Base-by-base conservation (phyloP, 2,888 invertebrate genomes). In the Epicampocera succincta region DNA sequence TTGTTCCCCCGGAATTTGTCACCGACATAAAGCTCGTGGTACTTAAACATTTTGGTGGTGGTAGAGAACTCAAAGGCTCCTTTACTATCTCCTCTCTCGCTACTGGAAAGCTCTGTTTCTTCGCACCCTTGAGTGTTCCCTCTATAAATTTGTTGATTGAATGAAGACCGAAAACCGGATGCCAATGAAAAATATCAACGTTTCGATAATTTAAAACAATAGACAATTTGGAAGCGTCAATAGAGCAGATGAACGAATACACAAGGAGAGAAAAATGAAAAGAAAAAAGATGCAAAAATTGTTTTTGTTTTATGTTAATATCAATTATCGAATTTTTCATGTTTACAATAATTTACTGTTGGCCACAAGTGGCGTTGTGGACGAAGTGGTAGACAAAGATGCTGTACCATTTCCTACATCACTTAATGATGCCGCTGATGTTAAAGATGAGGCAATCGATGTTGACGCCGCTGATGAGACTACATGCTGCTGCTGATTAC, bases 271-370 rank as follows among this genome's bases (percentile, higher is more conserved):
- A 63, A 61, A 80, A 75, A 75, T 69, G 69, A 71, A 69, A 75
- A 75, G 69, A 88, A 85, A 86, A 85, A 86, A 90, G 89, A 89
- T 90, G 90, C 90, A 90, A 87, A 82, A 90, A 90, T 91, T 90
- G 90, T 91, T 91, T 91, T 90, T 90, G 90, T 90, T 90, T 89
- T 89, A 90, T 90, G 90, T 91, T 90, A 90, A 90, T 90, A 91
- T 89, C 90, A 89, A 89, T 89, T 89, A 90, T 90, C 90, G 88
- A 88, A 90, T 90, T 89, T 85, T 87, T 87, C 87, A 88, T 90
- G 89, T 90, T 91, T 91, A 91, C 90, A 91, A 91, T 91, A 91
- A 90, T 90, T 91, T 91, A 91, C 91, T 91, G 91, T 91, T 91
- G 90, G 90, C 91, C 90, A 90, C 90, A 89, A 90, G 88, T 89